Evolutionary conservation across 2,797 vertebrate species (phyloP), one percentile per base, ranked within the genome.

Genomic region (Leptoclinus maculatus): DNA sequence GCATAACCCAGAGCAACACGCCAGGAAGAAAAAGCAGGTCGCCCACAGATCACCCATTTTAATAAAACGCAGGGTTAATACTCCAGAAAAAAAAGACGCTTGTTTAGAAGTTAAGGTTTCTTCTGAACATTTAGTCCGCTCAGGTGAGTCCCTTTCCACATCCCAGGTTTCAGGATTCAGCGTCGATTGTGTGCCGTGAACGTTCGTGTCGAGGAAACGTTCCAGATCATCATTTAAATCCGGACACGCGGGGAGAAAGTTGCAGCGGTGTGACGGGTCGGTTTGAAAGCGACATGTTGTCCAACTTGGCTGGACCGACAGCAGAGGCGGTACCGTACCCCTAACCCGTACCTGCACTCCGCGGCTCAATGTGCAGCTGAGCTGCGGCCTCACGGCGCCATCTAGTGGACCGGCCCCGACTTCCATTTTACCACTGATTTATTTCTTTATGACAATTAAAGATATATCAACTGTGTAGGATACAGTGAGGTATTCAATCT

Each of bases 241-340:
- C 73, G 17, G 57, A 32, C 73, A 41, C 74, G 5, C 68, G 29
- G 38, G 39, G 17, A 8, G 27, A 72, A 89, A 90, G 83, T 89
- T 85, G 74, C 67, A 8, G 83, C 63, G 36, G 68, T 45, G 60
- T 56, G 83, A 65, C 64, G 51, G 47, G 29, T 47, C 32, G 56
- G 74, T 47, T 60, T 57, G 47, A 60, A 71, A 51, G 60, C 86
- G 59, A 87, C 85, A 83, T 85, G 87, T 79, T 82, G 75, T 64
- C 80, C 69, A 68, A 93, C 59, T 87, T 82, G 81, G 72, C 76
- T 70, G 83, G 81, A 85, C 85, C 72, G 68, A 71, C 65, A 39
- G 82, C 83, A 79, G 91, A 93, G 93, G 93, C 91, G 92, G 92
- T 67, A 87, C 90, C 83, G 74, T 13, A 34, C 17, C 39, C 39